These are phyloP conservation scores for Leptothorax acervorum DNA, from an alignment of 2,888 invertebrate species.

Conservation along the genomic window DNA sequence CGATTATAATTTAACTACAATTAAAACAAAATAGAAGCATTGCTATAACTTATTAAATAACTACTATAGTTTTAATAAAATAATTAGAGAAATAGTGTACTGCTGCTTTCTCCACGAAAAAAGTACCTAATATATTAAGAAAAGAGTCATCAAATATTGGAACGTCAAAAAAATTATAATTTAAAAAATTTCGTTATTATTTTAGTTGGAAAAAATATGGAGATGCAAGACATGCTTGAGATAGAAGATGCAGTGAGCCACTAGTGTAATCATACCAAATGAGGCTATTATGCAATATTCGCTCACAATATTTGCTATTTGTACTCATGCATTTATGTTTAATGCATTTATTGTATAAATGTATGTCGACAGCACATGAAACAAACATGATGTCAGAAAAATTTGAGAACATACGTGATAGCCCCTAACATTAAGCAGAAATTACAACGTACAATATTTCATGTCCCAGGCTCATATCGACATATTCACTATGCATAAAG, in stretches of 20 bases:
- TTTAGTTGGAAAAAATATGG: constrained; percentile 46
- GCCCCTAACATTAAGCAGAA: constrained; percentile 57
- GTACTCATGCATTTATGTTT: not conserved
- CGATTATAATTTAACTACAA: constrained; percentile 5
- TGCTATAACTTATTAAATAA: not conserved
- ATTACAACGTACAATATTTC: constrained; percentile 51
- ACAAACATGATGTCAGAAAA: constrained; percentile 39
- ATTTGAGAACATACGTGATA: constrained; percentile 60
- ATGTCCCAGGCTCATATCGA: constrained; percentile 38
- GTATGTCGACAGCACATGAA: constrained; percentile 20
- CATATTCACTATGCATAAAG: not conserved
- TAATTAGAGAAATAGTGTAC: constrained; percentile 17
- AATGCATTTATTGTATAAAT: constrained; percentile 33
- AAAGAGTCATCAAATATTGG: not conserved
- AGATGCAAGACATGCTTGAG: constrained; percentile 75
- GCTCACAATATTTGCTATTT: constrained; percentile 33
- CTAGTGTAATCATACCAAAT: constrained; percentile 65
- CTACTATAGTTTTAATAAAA: not conserved
- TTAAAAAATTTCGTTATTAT: not conserved
- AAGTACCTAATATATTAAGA: not conserved
- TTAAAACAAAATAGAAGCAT: not conserved
- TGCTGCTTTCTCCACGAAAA: constrained; percentile 48
- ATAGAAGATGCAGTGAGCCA: constrained; percentile 70
- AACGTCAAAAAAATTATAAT: not conserved
- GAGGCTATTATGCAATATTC: constrained; percentile 73